Base-by-base conservation (phyloP, 37 sponge, comb jelly and placozoan species). In the Spongilla lacustris region DNA sequence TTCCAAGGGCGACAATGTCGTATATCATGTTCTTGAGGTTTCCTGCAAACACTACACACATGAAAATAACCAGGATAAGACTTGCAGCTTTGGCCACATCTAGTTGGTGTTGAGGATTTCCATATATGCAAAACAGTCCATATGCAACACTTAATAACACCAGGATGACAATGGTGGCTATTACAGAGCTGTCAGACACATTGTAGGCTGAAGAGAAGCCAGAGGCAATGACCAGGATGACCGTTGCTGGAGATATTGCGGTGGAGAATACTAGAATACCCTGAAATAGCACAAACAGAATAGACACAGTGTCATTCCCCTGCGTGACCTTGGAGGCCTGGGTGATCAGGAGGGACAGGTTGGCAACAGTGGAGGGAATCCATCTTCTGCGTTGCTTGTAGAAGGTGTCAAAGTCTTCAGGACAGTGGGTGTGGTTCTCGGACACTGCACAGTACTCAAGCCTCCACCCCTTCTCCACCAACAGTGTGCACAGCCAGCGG, bases 401-500 rank as follows among this genome's bases (percentile, higher is more conserved):
- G 76, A 96, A 96, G 75, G 94, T 92, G 11, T 92, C 92, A 74
- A 96, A 96, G 11, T 70, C 70, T 27, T 83, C 86, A 1, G 97
- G 97, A 69, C 97, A 94, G 79, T 86, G 92, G 19, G 97, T 96
- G 34, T 78, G 26, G 81, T 91, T 85, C 69, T 96, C 86, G 5
- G 97, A 88, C 4, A 87, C 79, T 4, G 94, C 97, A 87, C 89
- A 90, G 69, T 94, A 96, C 27, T 94, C 97, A 8, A 96, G 86
- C 31, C 94, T 78, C 97, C 94, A 92, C 0, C 97, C 92, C n/a
- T 88, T 79, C 81, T 96, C 74, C 22, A 96, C 84, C 76, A 96
- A 71, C n/a, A 96, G 94, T 21, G 97, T 94, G 69, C 97, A 96
- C 33, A 96, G 90, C 97, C 97, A 96, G 31, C 97, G 88, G 75